phyloP scores from a whole-genome alignment of 2,888 invertebrate genomes.

The Capitulum mitella region DNA sequence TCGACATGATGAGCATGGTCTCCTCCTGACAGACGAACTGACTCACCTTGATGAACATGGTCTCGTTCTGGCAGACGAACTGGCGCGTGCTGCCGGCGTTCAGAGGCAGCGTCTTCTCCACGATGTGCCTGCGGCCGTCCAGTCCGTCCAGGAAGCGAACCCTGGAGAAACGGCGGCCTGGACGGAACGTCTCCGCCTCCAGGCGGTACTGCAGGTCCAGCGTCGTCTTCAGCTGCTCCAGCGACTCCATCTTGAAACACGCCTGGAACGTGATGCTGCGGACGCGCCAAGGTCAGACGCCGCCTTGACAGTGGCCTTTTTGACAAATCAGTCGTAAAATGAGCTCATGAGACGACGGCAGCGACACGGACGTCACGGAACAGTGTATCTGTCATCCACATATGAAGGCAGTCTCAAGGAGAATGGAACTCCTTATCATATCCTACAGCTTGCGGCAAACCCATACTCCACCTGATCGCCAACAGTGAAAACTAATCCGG shows the following conservation, averaged over 20 bases:
- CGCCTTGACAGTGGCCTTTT: too few species aligned
- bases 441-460: too few species aligned
- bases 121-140: slow-evolving; percentile 40
- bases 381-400: too few species aligned
- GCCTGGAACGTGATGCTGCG: slow-evolving; percentile 68
- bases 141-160: slow-evolving; percentile 61
- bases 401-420: too few species aligned
- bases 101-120: slow-evolving; percentile 40
- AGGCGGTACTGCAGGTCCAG: slow-evolving; percentile 63
- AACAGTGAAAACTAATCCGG: too few species aligned
- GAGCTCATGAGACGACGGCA: too few species aligned
- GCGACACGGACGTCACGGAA: too few species aligned
- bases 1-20: too few species aligned
- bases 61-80: slow-evolving; percentile 64
- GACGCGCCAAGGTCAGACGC: slow-evolving; percentile 30
- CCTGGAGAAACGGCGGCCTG: slow-evolving; percentile 67
- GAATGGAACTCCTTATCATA: too few species aligned
- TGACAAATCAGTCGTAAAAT: too few species aligned
- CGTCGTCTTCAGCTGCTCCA: slow-evolving; percentile 45
- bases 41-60: slow-evolving; percentile 69
- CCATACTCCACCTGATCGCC: too few species aligned
- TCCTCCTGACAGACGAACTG: too few species aligned
- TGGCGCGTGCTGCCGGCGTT: slow-evolving; percentile 37
- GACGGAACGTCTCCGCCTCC: slow-evolving; percentile 72
- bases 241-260: slow-evolving; percentile 59